Evolutionary conservation across 2,113 vertebrate genomes (phyloP), one percentile per base, ranked within the genome.

Genomic region (Cololabis saira): DNA sequence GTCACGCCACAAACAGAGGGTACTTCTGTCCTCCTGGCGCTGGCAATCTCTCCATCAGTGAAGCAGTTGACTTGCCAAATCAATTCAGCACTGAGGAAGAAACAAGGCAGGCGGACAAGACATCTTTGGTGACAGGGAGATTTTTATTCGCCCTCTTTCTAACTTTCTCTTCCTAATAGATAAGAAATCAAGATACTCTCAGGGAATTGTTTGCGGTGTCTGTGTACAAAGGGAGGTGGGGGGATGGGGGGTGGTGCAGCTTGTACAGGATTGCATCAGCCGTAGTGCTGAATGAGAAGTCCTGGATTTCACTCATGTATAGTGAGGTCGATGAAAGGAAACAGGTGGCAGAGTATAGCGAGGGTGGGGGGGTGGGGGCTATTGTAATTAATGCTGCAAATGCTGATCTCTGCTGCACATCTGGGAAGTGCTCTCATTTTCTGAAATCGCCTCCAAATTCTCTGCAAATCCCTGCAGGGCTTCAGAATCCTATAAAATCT

Each of bases 341-440:
- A 89, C 90, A 87, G 89, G 89, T 92, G 87, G 88, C 40, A 8
- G 72, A 80, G 77, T 76, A 71, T 45, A 54, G 74, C n/a, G 21
- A 69, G 76, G 61, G 56, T 33, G 48, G 33, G 60, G 52, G 6
- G 43, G 62, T 37, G 52, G 59, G 61, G 62, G 65, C 55, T 79
- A 86, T 89, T 91, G 88, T 92, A 92, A 94, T 93, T 92, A 93
- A 90, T 90, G 83, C 83, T 87, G 84, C 89, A 91, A 90, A 91
- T 93, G 87, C 82, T 80, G 76, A 80, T 89, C 81, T 84, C 77
- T 72, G 77, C 81, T 58, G 73, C 78, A 67, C 89, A 90, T 90
- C 88, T 92, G 91, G 88, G 62, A 71, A 87, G 56, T 71, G 70
- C 82, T 92, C 83, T 87, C 85, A 86, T 91, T 93, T 88, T 74